phyloP scores from a whole-genome alignment of 2,113 vertebrate species.

The Calidris pugnax region DNA sequence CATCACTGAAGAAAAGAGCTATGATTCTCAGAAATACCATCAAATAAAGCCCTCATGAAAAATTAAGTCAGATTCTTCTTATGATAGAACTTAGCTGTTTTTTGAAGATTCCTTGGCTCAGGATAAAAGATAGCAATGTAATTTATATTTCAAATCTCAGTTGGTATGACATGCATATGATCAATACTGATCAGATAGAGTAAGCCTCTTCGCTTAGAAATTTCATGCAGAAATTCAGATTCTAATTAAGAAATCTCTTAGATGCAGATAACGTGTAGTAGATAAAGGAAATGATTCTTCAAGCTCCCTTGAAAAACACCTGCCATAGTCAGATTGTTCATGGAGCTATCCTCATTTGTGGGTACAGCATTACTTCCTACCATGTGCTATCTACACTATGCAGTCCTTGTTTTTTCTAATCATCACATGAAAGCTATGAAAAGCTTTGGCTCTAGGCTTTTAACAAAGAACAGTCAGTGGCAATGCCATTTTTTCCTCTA shows the following conservation, averaged over 20 bases:
- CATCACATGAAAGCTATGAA: neutral
- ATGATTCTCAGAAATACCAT: neutral
- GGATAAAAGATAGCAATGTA: neutral
- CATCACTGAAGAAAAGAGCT: neutral
- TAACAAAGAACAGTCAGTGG: neutral
- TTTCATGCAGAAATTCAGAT: neutral
- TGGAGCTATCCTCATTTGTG: neutral
- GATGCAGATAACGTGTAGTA: neutral
- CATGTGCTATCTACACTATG: neutral
- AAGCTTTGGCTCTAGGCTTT: neutral
- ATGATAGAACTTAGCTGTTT: neutral
- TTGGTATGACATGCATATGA: neutral
- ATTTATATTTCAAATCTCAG: neutral
- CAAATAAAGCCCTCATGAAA: neutral
- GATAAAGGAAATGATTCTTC: neutral
- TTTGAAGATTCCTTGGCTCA: neutral
- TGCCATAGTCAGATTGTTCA: neutral
- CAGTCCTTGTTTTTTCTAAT: neutral
- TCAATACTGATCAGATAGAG: neutral
- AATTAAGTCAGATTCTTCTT: neutral
- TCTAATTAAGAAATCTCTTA: neutral
- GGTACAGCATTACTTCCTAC: neutral
- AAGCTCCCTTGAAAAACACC: neutral
- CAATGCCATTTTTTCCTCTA: neutral
- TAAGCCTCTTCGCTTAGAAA: neutral